Base-by-base conservation (phyloP, 2,797 vertebrate genomes). In the Gymnoscopelus microlampas region DNA sequence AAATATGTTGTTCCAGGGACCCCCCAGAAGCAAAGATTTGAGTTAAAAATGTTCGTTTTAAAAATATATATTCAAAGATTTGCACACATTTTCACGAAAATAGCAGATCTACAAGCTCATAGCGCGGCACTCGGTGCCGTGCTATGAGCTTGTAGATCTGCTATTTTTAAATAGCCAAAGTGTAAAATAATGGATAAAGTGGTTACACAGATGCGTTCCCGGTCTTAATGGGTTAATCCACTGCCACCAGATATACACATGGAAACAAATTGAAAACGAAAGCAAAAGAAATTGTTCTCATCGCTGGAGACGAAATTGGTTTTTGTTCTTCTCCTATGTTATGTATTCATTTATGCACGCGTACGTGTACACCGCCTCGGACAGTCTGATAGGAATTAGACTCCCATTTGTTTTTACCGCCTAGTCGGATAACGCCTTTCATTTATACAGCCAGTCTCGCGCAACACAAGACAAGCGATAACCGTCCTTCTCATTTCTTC, bases 251-350 rank as follows among this genome's bases (percentile, higher is more conserved):
- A 57, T 57, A 13, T 57, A 57, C 9, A 57, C 48, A 13, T 23
- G 79, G 4, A 79, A 74, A 76, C 53, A 3, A 4, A 35, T 50
- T 19, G 13, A 63, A 73, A 76, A 68, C 29, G 60, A 49, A 14
- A 55, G 24, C 39, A 44, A 44, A 39, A 39, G 7, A 44, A 44
- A 44, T 44, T 44, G 39, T 44, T 44, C 39, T 8, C 39, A 44
- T 44, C 39, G 39, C 39, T 44, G 39, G 19, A 63, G 53, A 67
- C 24, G 3, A 55, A 23, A 70, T 68, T 63, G 64, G 9, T 73
- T 82, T 82, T 71, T 56, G 55, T 56, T 56, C 29, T 13, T 29
- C 71, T 50, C 48, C 59, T 50, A 47, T 10, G 13, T 29, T 44
- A 26, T 3, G 8, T 50, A 23, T 70, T 69, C 74, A 49, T 60